Evolutionary conservation across 2,113 vertebrate genomes (phyloP).

Genomic region (Neotragus moschatus): DNA sequence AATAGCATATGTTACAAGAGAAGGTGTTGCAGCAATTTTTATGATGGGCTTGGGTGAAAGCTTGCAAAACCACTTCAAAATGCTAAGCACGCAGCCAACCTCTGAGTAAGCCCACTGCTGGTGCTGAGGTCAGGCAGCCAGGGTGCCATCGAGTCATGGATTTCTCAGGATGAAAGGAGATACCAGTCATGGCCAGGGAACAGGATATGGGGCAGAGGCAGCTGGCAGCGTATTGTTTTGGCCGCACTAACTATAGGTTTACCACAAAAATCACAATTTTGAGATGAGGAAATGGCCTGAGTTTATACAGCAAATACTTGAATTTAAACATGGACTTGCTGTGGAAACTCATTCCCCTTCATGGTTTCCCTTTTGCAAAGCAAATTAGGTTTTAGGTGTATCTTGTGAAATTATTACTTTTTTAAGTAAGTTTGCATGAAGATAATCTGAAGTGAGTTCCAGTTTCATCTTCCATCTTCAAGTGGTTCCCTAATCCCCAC

Average conservation of each 20-base stretch:
- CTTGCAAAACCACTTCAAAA: not conserved
- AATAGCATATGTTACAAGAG: constrained; percentile 35
- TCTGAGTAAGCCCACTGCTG: not conserved
- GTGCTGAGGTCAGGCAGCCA: not conserved
- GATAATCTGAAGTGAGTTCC: not conserved
- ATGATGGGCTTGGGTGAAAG: not conserved
- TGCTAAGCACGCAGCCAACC: not conserved
- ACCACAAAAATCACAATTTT: not conserved
- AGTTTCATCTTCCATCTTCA: not conserved
- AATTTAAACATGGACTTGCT: not conserved
- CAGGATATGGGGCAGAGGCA: not conserved
- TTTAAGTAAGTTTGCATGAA: not conserved
- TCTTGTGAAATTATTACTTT: not conserved
- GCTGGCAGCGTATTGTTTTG: not conserved
- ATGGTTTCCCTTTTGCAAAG: not conserved
- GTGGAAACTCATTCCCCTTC: not conserved
- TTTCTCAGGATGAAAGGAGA: not conserved
- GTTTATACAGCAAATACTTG: not conserved
- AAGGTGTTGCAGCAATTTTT: not conserved
- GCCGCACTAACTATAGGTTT: not conserved
- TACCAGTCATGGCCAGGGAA: fast-evolving
- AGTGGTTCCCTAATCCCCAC: not conserved
- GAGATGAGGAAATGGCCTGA: not conserved
- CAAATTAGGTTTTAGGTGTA: not conserved
- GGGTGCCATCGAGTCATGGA: fast-evolving